Conservation (phyloP, 2,888 invertebrate genomes). For the Omphaloscelis lunosa region DNA sequence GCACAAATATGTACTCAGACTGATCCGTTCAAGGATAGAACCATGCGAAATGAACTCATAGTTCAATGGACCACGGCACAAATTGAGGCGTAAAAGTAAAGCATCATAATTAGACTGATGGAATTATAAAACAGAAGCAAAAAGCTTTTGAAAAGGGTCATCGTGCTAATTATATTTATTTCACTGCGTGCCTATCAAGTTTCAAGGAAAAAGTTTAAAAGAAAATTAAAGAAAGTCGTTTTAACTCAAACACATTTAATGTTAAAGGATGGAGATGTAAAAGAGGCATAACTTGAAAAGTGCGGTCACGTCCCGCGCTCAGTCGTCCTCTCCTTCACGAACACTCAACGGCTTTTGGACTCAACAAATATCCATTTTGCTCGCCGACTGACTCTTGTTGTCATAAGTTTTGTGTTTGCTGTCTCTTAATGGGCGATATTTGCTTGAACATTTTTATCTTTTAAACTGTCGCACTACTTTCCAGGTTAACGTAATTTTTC, state of each 20-base stretch:
- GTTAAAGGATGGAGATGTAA: slow-evolving; percentile 57
- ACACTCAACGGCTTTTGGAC: slow-evolving; percentile 70
- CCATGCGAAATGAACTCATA: background rate
- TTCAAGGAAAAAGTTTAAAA: slow-evolving; percentile 21
- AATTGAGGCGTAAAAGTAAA: slow-evolving; percentile 7
- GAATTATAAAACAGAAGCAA: slow-evolving; percentile 27
- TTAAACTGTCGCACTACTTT: slow-evolving; percentile 43
- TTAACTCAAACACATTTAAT: slow-evolving; percentile 44
- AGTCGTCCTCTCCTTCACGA: slow-evolving; percentile 60
- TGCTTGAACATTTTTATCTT: slow-evolving; percentile 57
- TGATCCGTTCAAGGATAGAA: background rate
- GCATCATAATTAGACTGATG: slow-evolving; percentile 5
- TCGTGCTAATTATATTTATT: slow-evolving; percentile 36
- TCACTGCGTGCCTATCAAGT: slow-evolving; percentile 34
- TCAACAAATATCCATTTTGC: slow-evolving; percentile 79
- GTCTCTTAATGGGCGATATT: slow-evolving; percentile 61
- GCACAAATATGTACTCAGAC: background rate
- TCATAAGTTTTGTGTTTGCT: slow-evolving; percentile 68
- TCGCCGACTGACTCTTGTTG: slow-evolving; percentile 66
- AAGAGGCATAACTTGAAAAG: slow-evolving; percentile 69
- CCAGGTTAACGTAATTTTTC: slow-evolving; percentile 41
- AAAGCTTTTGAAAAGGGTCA: slow-evolving; percentile 31
- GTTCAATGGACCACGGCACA: background rate
- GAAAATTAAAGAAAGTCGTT: slow-evolving; percentile 41
- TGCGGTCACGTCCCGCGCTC: slow-evolving; percentile 73